Base-by-base conservation (phyloP, 53 echinoderm and acorn worm genomes). In the Holothuria scabra region DNA sequence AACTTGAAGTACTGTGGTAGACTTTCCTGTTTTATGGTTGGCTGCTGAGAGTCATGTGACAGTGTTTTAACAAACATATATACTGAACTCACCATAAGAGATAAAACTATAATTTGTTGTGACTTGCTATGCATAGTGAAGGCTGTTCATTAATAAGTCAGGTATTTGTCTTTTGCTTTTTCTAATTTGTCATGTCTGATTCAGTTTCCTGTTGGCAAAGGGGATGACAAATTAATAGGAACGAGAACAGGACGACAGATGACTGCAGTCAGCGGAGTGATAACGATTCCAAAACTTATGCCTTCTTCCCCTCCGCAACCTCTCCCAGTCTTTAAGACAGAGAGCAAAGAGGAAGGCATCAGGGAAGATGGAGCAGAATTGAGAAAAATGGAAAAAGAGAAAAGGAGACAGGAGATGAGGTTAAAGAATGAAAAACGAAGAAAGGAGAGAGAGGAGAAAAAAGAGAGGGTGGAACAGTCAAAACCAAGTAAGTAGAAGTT, bases 231-330 rank as follows among this genome's bases (percentile, higher is more conserved):
- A 9, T 31, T 22, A 21, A 12, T 72, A 84, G 25, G 23, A 56
- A 33, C 13, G 4, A 78, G 32, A 78, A 29, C 52, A 10, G 26
- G 21, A 14, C 61, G 63, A 25, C 88, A 91, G 44, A 81, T 97
- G 61, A 97, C 92, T 1, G 97, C 97, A 12, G 94, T 97, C 79
- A 97, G 97, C 58, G 97, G 97, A 4, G 92, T 97, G 33, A 97
- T 97, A 67, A 92, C 92, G 56, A 59, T 97, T 34, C 97, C 97
- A 6, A 72, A 74, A 19, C 44, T 91, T 59, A 72, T 74, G 34
- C 84, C 87, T 6, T 48, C 82, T 30, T 44, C 84, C 31, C 72
- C 31, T 34, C 33, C 88, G 1, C 78, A 78, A 13, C 78, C 78
- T 5, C 78, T 78, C 29, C 78, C 78, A 4, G 56, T 78, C 21